Evolutionary conservation across 2,888 invertebrate genomes (phyloP).

Genomic region (Melanostoma scalare): DNA sequence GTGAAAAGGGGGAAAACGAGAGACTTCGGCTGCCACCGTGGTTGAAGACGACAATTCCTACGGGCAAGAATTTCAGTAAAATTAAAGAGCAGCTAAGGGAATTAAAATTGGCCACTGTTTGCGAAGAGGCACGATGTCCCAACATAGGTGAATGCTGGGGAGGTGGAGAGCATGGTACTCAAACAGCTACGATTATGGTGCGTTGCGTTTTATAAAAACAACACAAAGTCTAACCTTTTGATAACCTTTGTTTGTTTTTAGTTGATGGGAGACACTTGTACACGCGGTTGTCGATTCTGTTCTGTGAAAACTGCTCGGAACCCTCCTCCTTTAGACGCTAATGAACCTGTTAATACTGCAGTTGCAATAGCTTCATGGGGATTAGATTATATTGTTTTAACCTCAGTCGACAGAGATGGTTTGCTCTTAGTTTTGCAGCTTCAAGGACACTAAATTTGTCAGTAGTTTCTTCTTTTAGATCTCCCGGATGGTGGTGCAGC

Average conservation of each 20-base stretch:
- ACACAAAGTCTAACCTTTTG: constrained; percentile 68
- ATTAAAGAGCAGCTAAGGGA: constrained; percentile 93
- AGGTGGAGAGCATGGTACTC: constrained; percentile 94
- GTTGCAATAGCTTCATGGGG: constrained; percentile 96
- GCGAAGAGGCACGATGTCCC: constrained; percentile 98
- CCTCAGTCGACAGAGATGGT: constrained; percentile 99
- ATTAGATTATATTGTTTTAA: constrained; percentile 97
- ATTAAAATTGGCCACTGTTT: constrained; percentile 96
- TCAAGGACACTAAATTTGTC: not conserved
- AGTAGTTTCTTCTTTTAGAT: constrained; percentile 84
- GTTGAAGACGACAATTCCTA: constrained; percentile 96
- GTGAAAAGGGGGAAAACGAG: constrained; percentile 90
- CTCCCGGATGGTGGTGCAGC: constrained; percentile 95
- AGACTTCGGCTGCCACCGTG: constrained; percentile 95
- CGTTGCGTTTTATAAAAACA: not conserved
- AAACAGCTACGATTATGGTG: constrained; percentile 99
- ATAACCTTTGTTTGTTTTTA: constrained; percentile 80
- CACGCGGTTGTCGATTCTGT: constrained; percentile 98
- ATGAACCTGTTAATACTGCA: constrained; percentile 96
- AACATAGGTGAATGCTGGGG: constrained; percentile 99
- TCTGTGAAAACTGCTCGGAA: constrained; percentile 97
- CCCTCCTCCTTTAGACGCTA: constrained; percentile 94
- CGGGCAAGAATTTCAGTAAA: constrained; percentile 91
- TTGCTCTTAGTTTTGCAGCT: constrained; percentile 64
- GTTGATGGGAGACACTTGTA: constrained; percentile 99